Evolutionary conservation across 2,113 vertebrate species (phyloP), one percentile per base, ranked within the genome.

Genomic region (Brachypodius melanocephalos): DNA sequence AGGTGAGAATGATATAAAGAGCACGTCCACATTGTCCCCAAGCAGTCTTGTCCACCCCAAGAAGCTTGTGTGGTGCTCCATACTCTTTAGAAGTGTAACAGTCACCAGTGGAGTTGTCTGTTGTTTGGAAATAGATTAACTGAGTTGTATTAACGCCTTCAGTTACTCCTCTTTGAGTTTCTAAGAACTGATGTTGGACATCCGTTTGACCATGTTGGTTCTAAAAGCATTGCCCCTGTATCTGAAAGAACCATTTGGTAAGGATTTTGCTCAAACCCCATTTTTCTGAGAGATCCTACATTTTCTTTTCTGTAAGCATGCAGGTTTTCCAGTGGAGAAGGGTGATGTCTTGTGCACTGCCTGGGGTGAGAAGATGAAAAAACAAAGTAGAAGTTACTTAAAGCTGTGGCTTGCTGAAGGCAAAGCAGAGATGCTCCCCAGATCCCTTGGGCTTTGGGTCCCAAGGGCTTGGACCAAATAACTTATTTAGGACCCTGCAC

Each of bases 61-160:
- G 42, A 46, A 1, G 3, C 31, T 85, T 0, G 0, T 8, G 2
- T 40, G 36, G 49, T 17, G 2, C 32, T 76, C 29, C 19, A 29
- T 1, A 1, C 22, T 87, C 66, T 49, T 45, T 58, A 28, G 21
- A 93, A 83, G 20, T 8, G 3, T 45, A 65, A 24, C 48, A 52
- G 12, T 32, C 3, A 0, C 34, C 1, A 1, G 1, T 55, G 36
- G 12, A 14, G 2, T 55, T 89, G 32, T 48, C 46, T 0, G 0
- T 85, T 69, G 16, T 59, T 89, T 67, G 28, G 67, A 45, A 72
- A 46, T 46, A 12, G 1, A 1, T 68, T 73, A 67, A 38, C 8
- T 76, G 49, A 3, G 3, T 80, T 85, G 24, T 61, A 28, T 61
- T 9, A 29, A 61, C 38, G 26, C 42, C 58, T 83, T 72, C 54